Evolutionary conservation across 2,888 invertebrate genomes (phyloP).

Genomic region (Spialia ferax): DNA sequence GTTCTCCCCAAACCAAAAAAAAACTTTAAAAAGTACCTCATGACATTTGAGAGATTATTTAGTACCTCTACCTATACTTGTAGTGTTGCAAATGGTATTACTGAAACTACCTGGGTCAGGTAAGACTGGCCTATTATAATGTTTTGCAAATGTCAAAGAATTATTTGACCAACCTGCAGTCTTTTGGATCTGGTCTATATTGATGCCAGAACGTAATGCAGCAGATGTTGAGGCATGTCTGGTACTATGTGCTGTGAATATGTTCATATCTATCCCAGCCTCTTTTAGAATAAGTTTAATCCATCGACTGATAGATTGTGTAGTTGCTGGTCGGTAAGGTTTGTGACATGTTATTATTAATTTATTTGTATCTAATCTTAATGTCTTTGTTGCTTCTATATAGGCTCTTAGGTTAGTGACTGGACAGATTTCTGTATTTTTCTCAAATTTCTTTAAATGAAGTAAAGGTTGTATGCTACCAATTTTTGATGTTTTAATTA

Average conservation of each 20-base stretch:
- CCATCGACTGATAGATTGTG: background rate
- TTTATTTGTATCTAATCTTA: background rate
- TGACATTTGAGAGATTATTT: too few relatives aligned
- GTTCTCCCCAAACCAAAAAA: too few relatives aligned
- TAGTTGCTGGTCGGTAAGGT: background rate
- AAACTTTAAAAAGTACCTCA: too few relatives aligned
- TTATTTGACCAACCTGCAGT: slow-evolving; percentile 1
- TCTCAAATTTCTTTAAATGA: background rate
- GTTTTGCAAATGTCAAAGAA: background rate
- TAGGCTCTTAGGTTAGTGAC: background rate
- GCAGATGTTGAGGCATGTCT: background rate
- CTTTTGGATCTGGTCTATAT: background rate
- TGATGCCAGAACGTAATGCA: background rate
- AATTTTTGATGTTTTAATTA: background rate
- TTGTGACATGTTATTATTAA: background rate
- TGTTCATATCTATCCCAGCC: background rate
- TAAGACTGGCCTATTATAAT: background rate
- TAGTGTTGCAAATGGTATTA: too few relatives aligned
- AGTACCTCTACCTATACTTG: too few relatives aligned
- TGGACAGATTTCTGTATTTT: background rate
- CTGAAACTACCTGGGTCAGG: background rate
- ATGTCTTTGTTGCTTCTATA: background rate
- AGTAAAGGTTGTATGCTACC: background rate
- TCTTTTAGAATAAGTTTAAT: background rate
- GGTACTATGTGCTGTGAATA: background rate